Base-by-base conservation (phyloP, 2,888 invertebrate species). In the Mythimna loreyi region DNA sequence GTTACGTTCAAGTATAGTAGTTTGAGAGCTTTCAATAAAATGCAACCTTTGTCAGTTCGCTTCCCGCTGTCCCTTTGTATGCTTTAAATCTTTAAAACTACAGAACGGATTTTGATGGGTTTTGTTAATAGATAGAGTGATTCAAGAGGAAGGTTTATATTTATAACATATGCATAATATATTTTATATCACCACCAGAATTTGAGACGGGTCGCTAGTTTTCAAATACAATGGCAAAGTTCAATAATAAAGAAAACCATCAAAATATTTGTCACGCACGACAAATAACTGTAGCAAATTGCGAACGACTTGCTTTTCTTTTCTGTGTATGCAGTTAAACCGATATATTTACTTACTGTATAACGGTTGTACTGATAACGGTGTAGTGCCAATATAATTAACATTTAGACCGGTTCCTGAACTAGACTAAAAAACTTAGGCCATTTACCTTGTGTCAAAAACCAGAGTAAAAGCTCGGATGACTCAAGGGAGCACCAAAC, bases 291-390 rank as follows among this genome's bases (percentile, higher is more conserved):
- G 57, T 67, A 30, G 49, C 45, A 56, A 67, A 67, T 76, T 45
- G 55, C 47, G n/a, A 59, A 50, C 33, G n/a, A 60, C 33, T 60
- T 58, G 47, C 30, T 21, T 67, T 52, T 58, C 21, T 28, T n/a
- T n/a, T n/a, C 3, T 47, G 47, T 53, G 49, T 47, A 40, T 65
- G 65, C 33, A 58, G 25, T 43, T 61, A 64, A 68, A 69, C 64
- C 50, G 55, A 53, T 55, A 60, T 64, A 68, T 70, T 75, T 66
- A 57, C 55, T 78, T 75, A 59, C 65, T 19, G 52, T 64, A 68
- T 77, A 73, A 83, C 82, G 68, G 78, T 81, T 52, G 49, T 60
- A 56, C 57, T 75, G 79, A 81, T 77, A 79, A 65, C 75, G 69
- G 77, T 72, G 65, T 73, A 52, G 64, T 76, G 64, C 40, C 53